Conservation (phyloP, 2,113 vertebrate species). For the Danio rerio region DNA sequence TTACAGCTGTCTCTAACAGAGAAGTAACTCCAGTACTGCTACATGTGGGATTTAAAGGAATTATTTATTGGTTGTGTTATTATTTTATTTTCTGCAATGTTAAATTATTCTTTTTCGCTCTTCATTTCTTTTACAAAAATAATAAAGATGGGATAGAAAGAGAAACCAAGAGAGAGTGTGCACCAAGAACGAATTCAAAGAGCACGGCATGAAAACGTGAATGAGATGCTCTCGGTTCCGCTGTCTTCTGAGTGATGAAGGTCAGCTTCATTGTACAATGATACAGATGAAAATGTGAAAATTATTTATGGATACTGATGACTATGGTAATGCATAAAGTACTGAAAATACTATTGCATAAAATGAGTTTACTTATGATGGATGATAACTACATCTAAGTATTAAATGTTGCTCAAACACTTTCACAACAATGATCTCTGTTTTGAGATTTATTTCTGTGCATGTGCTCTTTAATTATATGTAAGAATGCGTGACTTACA, state of each 20-base stretch:
- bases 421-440: constrained; percentile 34
- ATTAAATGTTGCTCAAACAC: constrained; percentile 64
- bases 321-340: constrained; percentile 61
- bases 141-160: constrained; percentile 28
- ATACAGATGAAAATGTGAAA: constrained; percentile 53
- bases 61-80: constrained; percentile 72
- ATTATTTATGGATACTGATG: constrained; percentile 59
- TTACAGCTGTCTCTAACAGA: constrained; percentile 92
- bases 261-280: constrained; percentile 65
- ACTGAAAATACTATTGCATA: constrained; percentile 41
- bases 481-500: too few species aligned
- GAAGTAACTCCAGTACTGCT: constrained; percentile 76
- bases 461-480: background rate
- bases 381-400: constrained; percentile 70
- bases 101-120: constrained; percentile 75
- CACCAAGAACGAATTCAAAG: constrained; percentile 1
- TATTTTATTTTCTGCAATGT: constrained; percentile 66
- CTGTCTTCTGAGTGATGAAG: constrained; percentile 67
- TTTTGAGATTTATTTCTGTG: constrained; percentile 17
- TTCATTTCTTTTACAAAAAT: constrained; percentile 58
- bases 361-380: constrained; percentile 67
- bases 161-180: constrained; percentile 23
- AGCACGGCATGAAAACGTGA: constrained; percentile 30
- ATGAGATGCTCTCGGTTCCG: constrained; percentile 38
- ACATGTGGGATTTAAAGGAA: constrained; percentile 59